These are phyloP conservation scores for Oryzias dopingdopingensis DNA, from an alignment of 2,797 vertebrate genomes.

Conservation along the genomic window DNA sequence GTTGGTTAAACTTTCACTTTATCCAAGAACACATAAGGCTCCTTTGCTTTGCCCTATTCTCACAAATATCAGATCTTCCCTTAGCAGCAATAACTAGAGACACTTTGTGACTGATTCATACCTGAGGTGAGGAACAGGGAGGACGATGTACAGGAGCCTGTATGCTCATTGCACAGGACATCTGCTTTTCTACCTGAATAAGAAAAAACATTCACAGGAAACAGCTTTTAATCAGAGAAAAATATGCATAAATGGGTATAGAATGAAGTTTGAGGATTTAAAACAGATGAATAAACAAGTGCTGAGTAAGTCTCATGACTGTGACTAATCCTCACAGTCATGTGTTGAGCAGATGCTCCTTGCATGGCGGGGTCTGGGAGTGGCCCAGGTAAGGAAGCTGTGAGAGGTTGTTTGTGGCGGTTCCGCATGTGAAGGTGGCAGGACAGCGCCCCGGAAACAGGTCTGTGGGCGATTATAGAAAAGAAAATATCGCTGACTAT, in stretches of 20 bases:
- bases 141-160: constrained; percentile 90
- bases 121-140: constrained; percentile 89
- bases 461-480: constrained; percentile 72
- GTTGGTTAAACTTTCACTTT: no score
- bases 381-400: constrained; percentile 95
- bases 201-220: constrained; percentile 33
- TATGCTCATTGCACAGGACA: constrained; percentile 92
- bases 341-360: constrained; percentile 81
- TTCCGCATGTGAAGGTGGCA: constrained; percentile 91
- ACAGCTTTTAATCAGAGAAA: constrained; percentile 40
- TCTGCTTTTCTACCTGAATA: constrained; percentile 93
- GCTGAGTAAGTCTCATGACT: constrained; percentile 27
- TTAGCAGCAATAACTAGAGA: no score
- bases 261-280: constrained; percentile 39
- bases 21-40: no score
- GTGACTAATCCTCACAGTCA: constrained; percentile 65
- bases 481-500: constrained; percentile 55
- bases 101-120: constrained; percentile 76
- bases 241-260: constrained; percentile 20
- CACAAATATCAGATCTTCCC: no score
- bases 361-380: constrained; percentile 86
- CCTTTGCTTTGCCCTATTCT: no score
- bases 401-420: constrained; percentile 72
- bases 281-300: constrained; percentile 51
- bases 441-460: constrained; percentile 75